These are phyloP conservation scores for Chiridota heheva DNA, from an alignment of 35 echinoderm and acorn worm genomes.

Conservation along the genomic window DNA sequence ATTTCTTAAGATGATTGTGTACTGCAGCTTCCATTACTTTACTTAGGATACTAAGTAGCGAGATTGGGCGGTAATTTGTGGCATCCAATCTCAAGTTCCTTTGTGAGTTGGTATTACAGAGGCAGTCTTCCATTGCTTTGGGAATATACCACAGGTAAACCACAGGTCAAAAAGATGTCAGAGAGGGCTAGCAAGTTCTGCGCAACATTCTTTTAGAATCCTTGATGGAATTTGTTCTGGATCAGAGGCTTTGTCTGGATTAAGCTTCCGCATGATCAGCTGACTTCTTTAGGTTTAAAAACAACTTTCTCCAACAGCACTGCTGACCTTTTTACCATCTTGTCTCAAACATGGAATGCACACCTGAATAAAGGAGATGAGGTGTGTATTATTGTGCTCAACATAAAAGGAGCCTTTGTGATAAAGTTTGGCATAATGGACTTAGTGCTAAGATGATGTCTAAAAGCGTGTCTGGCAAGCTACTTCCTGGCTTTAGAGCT, in stretches of 20 bases:
- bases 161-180: constrained; percentile 43
- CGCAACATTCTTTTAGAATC: constrained; percentile 51
- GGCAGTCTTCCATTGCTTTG: constrained; percentile 64
- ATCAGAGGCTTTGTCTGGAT: constrained; percentile 46
- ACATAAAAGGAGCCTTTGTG: too few relatives aligned
- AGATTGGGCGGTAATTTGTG: constrained; percentile 39
- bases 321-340: too few relatives aligned
- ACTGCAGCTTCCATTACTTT: constrained; percentile 47
- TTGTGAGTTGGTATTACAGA: constrained; percentile 52
- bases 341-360: too few relatives aligned
- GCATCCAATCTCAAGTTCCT: constrained; percentile 27
- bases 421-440: too few relatives aligned
- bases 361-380: too few relatives aligned
- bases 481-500: too few relatives aligned
- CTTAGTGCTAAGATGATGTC: too few relatives aligned
- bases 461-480: too few relatives aligned
- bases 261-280: constrained; percentile 5
- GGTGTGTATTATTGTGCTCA: too few relatives aligned
- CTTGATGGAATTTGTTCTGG: constrained; percentile 50
- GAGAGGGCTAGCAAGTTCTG: constrained; percentile 47
- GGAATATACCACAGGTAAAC: constrained; percentile 41
- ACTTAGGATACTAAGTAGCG: constrained; percentile 50
- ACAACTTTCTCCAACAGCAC: too few relatives aligned
- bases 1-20: constrained; percentile 37
- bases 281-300: too few relatives aligned